Evolutionary conservation across 2,797 vertebrate genomes (phyloP).

Genomic region (Protosalanx chinensis): DNA sequence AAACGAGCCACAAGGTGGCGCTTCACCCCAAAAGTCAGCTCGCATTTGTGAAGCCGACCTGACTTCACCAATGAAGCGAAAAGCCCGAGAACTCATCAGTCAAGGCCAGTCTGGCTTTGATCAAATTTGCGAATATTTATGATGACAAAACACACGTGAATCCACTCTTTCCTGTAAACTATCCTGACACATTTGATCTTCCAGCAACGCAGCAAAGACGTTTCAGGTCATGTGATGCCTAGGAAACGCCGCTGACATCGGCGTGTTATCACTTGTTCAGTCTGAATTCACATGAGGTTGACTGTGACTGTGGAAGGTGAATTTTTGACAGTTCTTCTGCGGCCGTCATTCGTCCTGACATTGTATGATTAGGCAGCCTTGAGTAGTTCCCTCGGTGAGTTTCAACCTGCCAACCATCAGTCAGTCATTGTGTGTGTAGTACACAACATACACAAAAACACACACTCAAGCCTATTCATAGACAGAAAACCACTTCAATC

Average conservation of each 20-base stretch:
- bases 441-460: slow-evolving; percentile 14
- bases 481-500: slow-evolving; percentile 12
- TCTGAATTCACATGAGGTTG: slow-evolving; percentile 19
- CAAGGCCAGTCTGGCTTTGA: neutral
- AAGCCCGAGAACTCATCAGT: neutral
- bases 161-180: neutral
- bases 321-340: slow-evolving; percentile 47
- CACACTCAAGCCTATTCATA: slow-evolving; percentile 1
- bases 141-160: neutral
- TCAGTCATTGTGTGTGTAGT: slow-evolving; percentile 5
- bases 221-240: neutral
- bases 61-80: neutral
- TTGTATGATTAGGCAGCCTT: slow-evolving; percentile 42
- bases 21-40: too few relatives aligned
- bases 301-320: slow-evolving; percentile 28
- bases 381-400: slow-evolving; percentile 48
- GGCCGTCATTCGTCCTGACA: slow-evolving; percentile 32
- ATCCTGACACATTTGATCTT: neutral
- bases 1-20: too few relatives aligned
- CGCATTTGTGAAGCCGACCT: too few relatives aligned
- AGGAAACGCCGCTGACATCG: slow-evolving; percentile 11
- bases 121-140: neutral
- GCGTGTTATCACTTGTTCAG: slow-evolving; percentile 26
- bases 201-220: neutral
- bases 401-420: slow-evolving; percentile 42